A percentile compares a stretch with the other conserved stretches of the same genome.
Evolutionary conservation across 2,797 vertebrate genomes (phyloP).

Genomic region (Allobates femoralis): DNA sequence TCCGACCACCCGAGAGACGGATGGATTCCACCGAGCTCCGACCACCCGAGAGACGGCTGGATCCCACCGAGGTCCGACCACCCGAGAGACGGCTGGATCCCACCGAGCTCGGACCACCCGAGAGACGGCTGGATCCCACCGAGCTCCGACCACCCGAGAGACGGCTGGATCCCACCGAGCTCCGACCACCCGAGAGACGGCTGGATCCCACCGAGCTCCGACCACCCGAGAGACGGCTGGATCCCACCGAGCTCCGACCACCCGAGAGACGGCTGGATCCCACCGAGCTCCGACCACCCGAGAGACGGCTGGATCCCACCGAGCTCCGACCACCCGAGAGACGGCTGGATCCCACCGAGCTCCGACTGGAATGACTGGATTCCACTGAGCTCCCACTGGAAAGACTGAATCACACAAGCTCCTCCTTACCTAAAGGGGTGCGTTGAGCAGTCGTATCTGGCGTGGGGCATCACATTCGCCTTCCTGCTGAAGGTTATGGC

Average conservation of each 20-base stretch:
- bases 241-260: neutral
- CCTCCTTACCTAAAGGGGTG: constrained; percentile 72
- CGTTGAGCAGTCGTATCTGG: constrained; percentile 81
- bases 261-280: neutral
- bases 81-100: too few species aligned
- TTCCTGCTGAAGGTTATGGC: constrained; percentile 81
- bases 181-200: neutral
- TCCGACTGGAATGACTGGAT: too few species aligned
- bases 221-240: too few species aligned
- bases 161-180: neutral
- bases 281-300: too few species aligned
- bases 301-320: too few species aligned
- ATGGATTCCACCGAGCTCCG: neutral
- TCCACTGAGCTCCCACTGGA: neutral
- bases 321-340: neutral
- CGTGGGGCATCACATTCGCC: constrained; percentile 84
- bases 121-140: too few species aligned
- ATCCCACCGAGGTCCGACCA: too few species aligned
- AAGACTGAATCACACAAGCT: neutral
- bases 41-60: neutral
- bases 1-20: neutral
- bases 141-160: accelerated
- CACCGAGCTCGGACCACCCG: neutral
- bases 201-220: neutral
- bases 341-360: too few species aligned